Conservation (phyloP, 2,888 invertebrate species). For the Muschampia plurimacula region DNA sequence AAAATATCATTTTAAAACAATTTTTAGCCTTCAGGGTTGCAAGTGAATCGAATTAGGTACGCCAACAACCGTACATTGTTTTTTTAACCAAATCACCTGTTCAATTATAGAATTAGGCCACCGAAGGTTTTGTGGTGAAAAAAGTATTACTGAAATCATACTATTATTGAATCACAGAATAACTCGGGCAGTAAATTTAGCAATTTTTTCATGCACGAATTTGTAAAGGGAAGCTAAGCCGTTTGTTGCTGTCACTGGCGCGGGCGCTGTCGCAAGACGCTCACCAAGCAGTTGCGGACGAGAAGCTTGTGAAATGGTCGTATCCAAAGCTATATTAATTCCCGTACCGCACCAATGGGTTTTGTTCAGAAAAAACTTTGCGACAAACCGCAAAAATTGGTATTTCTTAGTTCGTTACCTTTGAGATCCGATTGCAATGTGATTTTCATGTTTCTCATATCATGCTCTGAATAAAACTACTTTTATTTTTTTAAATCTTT, state of each 20-base stretch:
- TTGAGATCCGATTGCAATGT: constrained; percentile 20
- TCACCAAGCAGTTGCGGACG: constrained; percentile 68
- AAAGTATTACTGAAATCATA: constrained; percentile 52
- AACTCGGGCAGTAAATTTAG: constrained; percentile 72
- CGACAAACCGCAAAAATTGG: constrained; percentile 54
- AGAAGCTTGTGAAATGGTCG: constrained; percentile 84
- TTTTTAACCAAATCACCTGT: constrained; percentile 24
- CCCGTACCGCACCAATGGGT: constrained; percentile 71
- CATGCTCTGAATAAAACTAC: constrained; percentile 44
- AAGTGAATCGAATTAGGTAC: constrained; percentile 18
- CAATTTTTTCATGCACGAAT: constrained; percentile 73
- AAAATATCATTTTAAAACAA: constrained; percentile 16
- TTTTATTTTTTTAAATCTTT: constrained; percentile 11
- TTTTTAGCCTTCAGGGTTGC: constrained; percentile 20
- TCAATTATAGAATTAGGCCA: constrained; percentile 62
- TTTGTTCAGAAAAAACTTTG: constrained; percentile 76
- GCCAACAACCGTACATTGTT: constrained; percentile 13
- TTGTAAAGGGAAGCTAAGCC: constrained; percentile 56
- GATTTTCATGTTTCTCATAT: constrained; percentile 30
- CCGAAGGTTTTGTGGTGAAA: constrained; percentile 58
- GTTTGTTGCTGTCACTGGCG: constrained; percentile 57
- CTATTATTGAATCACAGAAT: constrained; percentile 63
- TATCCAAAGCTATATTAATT: constrained; percentile 82
- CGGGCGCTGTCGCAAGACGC: constrained; percentile 69
- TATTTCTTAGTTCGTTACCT: constrained; percentile 7